Percentiles rank a stretch among this genome's conserved stretches.
These are phyloP conservation scores for Bombus confusus DNA, from an alignment of 1,140 invertebrate genomes.

Conservation along the genomic window DNA sequence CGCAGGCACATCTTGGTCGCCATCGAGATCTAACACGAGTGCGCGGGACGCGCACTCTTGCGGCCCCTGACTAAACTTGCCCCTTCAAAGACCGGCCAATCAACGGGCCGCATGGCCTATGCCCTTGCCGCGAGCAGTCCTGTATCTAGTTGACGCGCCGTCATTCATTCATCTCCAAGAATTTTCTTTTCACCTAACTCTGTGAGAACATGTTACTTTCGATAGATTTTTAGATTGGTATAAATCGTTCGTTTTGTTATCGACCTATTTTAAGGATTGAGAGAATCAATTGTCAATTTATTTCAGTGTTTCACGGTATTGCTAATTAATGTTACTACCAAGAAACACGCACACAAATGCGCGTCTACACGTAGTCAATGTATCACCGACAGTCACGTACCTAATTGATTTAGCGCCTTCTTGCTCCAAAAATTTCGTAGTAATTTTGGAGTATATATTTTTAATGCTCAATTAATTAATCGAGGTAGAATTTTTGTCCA, in stretches of 20 bases:
- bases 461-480: neutral
- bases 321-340: constrained; percentile 44
- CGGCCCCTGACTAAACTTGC: constrained; percentile 37
- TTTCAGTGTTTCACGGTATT: neutral
- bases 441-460: neutral
- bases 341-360: constrained; percentile 13
- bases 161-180: constrained; percentile 44
- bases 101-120: constrained; percentile 55
- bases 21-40: constrained; percentile 64
- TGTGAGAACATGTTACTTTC: too few species aligned
- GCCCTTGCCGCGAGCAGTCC: constrained; percentile 55
- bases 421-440: neutral
- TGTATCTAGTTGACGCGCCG: constrained; percentile 49
- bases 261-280: accelerated
- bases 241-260: accelerated
- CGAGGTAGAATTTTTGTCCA: neutral
- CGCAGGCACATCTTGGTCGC: constrained; percentile 63
- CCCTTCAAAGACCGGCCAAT: constrained; percentile 55
- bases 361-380: neutral
- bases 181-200: constrained; percentile 13
- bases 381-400: constrained; percentile 19
- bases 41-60: constrained; percentile 50
- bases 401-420: constrained; percentile 41
- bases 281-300: neutral
- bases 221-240: too few species aligned